A percentile compares a stretch with the other conserved stretches of the same genome.
Conservation (phyloP, 2,797 vertebrate genomes). For the Corythornis leucogaster region DNA sequence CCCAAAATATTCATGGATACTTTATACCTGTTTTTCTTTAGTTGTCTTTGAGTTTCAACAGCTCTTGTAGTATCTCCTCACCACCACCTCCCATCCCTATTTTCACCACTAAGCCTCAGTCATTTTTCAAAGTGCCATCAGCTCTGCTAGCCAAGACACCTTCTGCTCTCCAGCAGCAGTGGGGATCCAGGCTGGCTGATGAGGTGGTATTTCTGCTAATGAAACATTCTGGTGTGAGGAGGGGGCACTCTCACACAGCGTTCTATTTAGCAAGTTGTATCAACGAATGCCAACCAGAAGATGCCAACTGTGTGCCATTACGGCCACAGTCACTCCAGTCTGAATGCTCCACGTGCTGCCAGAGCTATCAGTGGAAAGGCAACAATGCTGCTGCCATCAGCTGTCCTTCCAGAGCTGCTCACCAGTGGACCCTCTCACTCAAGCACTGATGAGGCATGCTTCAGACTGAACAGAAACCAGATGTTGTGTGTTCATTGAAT, state of each 20-base stretch:
- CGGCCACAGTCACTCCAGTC: neutral
- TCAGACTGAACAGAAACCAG: neutral
- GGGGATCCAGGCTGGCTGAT: neutral
- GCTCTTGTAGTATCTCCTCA: neutral
- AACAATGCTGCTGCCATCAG: neutral
- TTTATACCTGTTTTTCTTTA: neutral
- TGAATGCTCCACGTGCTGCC: neutral
- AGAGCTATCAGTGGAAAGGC: neutral
- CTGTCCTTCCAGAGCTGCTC: neutral
- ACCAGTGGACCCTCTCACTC: neutral
- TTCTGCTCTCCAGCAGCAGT: neutral
- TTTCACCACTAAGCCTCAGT: neutral
- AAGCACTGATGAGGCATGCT: neutral
- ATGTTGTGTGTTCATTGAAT: neutral
- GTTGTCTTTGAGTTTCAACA: neutral
- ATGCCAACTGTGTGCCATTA: neutral
- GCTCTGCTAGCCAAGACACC: neutral
- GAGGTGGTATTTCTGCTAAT: neutral
- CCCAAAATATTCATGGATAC: neutral
- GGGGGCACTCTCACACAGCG: neutral
- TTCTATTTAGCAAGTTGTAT: neutral
- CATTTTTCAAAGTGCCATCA: neutral
- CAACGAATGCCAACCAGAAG: neutral
- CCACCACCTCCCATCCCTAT: neutral
- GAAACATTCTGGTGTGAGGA: conserved; percentile 2